These are phyloP conservation scores for Drosophila niveifrons DNA, from an alignment of 2,888 invertebrate species.

Conservation along the genomic window DNA sequence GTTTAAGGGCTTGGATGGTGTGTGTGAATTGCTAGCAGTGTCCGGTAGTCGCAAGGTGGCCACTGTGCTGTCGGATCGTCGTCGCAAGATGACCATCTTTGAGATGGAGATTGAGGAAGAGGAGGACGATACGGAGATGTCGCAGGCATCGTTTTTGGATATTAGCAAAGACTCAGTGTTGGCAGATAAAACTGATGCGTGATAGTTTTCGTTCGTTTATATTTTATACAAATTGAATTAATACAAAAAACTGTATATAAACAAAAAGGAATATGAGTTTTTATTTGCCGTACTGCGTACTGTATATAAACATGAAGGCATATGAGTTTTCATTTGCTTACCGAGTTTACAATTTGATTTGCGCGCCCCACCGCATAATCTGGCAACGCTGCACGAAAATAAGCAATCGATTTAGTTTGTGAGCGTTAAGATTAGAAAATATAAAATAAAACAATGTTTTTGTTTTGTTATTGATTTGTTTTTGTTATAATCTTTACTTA, in stretches of 20 bases:
- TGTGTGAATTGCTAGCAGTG: conserved; percentile 91
- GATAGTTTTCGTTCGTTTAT: conserved; percentile 18
- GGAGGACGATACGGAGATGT: conserved; percentile 91
- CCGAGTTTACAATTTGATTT: too few relatives aligned
- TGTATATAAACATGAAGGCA: too few relatives aligned
- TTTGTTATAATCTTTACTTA: conserved; percentile 48
- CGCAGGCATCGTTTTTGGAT: conserved; percentile 83
- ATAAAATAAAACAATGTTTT: neutral
- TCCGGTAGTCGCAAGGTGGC: conserved; percentile 93
- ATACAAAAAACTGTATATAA: too few relatives aligned
- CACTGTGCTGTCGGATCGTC: conserved; percentile 92
- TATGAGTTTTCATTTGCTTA: too few relatives aligned
- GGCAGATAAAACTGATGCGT: conserved; percentile 41
- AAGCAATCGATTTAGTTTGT: too few relatives aligned
- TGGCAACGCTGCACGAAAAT: neutral
- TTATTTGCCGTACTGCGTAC: too few relatives aligned
- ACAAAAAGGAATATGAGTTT: too few relatives aligned
- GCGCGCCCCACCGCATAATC: neutral
- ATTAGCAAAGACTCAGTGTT: conserved; percentile 83
- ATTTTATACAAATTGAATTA: neutral
- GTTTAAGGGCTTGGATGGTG: conserved; percentile 88
- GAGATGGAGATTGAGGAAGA: conserved; percentile 97
- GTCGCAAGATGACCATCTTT: conserved; percentile 92
- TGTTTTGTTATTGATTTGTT: neutral
- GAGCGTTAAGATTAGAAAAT: neutral